Evolutionary conservation across 2,888 invertebrate genomes (phyloP), one percentile per base, ranked within the genome.

Genomic region (Drosophila crucigera): DNA sequence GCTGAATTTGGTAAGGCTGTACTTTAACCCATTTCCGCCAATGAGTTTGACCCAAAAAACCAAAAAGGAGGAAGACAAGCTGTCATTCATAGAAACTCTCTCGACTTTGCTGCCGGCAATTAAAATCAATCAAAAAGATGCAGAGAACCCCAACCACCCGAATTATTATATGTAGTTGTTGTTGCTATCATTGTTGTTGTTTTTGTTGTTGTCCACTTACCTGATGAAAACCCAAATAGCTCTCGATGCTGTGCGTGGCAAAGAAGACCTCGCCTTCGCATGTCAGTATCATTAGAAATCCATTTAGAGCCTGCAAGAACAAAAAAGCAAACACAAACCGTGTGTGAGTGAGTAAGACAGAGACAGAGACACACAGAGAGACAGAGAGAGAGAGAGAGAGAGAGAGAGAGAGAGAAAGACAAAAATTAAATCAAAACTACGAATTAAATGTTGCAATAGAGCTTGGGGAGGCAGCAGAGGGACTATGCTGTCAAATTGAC

Each of bases 261-360:
- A 99, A 99, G 95, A 99, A 99, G 60, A 99, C 99, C 94, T 99
- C 99, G 77, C 99, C 99, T 93, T 99, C 99, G 94, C 99, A 99
- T 84, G 99, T 99, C 82, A 99, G 95, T 93, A 99, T 99, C 95
- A 99, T 97, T 93, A 99, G 96, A 95, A 99, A 99, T 91, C 99
- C 99, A 94, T 99, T 99, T 93, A 99, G 95, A 82, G 99, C 99
- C 99, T 99, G 95, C 66, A 94, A 85, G 78, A 87, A 87, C 65
- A 60, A 80, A 83, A 89, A 74, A 82, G 41, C 47, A 67, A 64
- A 68, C 64, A 71, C 52, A 58, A 33, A 55, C 25, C 55, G 43
- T 55, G 53, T 61, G 52, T 47, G 54, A 53, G 33, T 22, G 37
- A 37, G 53, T 37, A 33, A 33, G 25, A 41, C 19, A 33, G 39